Evolutionary conservation across 2,888 invertebrate genomes (phyloP).

Genomic region (Spodoptera exigua): DNA sequence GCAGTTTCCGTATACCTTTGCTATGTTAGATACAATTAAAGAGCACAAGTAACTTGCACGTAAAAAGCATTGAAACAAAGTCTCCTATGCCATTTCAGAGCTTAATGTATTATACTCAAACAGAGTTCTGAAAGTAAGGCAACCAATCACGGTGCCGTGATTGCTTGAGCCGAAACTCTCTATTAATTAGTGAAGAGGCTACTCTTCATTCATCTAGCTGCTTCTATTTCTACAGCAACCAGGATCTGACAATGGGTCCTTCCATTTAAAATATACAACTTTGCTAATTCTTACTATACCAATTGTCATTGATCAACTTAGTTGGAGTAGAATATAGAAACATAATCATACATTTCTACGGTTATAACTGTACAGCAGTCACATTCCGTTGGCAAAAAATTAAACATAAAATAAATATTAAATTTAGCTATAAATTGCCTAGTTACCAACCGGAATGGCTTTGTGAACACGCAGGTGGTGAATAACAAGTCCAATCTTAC

Average conservation of each 20-base stretch:
- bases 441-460: conserved; percentile 87
- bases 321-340: conserved; percentile 66
- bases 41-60: conserved; percentile 74
- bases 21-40: conserved; percentile 78
- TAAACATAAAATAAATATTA: conserved; percentile 81
- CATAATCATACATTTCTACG: conserved; percentile 77
- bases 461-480: conserved; percentile 89
- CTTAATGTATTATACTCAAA: conserved; percentile 30
- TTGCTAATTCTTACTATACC: conserved; percentile 38
- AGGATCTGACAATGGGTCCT: conserved; percentile 46
- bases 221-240: conserved; percentile 60
- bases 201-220: conserved; percentile 68
- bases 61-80: conserved; percentile 67
- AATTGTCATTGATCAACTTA: conserved; percentile 43
- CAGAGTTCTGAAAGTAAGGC: conserved; percentile 26
- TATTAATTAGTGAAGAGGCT: conserved; percentile 65
- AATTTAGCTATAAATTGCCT: conserved; percentile 88
- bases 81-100: conserved; percentile 57
- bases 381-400: conserved; percentile 88
- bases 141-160: conserved; percentile 27
- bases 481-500: conserved; percentile 86
- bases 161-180: conserved; percentile 33
- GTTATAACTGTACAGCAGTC: conserved; percentile 87
- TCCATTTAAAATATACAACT: conserved; percentile 53
- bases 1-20: conserved; percentile 82